These are phyloP conservation scores for Nesoenas mayeri DNA, from an alignment of 2,113 vertebrate genomes.

Conservation along the genomic window DNA sequence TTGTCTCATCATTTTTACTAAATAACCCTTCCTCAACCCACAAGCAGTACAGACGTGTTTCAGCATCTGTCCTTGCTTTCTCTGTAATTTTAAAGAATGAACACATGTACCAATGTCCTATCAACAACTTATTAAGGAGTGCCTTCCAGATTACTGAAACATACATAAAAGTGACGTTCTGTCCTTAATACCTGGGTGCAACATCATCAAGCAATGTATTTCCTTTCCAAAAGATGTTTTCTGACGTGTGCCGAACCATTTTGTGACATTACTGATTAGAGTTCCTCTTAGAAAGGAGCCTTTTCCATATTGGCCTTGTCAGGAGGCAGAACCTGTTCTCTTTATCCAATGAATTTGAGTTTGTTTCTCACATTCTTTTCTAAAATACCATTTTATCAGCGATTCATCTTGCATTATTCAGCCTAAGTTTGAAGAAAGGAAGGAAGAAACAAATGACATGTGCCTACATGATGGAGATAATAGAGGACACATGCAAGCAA, in stretches of 20 bases:
- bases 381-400: constrained; percentile 7
- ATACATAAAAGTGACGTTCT: not conserved
- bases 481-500: not conserved
- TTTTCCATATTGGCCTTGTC: not conserved
- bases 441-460: not conserved
- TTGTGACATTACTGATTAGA: not conserved
- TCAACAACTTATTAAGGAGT: not conserved
- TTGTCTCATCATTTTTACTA: not conserved
- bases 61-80: not conserved
- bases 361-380: not conserved
- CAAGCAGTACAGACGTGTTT: not conserved
- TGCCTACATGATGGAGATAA: not conserved
- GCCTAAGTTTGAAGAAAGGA: not conserved
- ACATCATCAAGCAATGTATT: fast-evolving
- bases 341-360: not conserved
- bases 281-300: not conserved
- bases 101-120: not conserved
- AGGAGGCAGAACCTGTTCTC: not conserved
- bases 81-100: not conserved
- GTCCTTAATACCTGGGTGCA: not conserved
- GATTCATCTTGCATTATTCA: constrained; percentile 1
- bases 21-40: not conserved
- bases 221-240: not conserved
- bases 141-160: not conserved
- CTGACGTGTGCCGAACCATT: not conserved